phyloP scores from a whole-genome alignment of 2,113 vertebrate genomes.

The Pachypanchax playfairii region DNA sequence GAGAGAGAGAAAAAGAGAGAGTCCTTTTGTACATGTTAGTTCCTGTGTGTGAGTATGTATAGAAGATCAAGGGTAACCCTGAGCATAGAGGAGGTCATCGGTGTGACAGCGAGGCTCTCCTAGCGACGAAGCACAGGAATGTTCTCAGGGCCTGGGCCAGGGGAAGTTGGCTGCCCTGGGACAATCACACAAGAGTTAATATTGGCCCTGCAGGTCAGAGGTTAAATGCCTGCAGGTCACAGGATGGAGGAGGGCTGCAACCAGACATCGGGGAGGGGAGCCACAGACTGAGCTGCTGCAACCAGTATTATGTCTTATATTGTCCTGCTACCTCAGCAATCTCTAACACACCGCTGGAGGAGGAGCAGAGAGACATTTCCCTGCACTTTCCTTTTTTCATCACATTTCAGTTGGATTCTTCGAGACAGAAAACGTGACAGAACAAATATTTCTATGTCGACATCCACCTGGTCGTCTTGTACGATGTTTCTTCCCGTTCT shows the following conservation, averaged over 20 bases:
- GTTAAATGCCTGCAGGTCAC: conserved; percentile 77
- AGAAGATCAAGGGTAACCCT: conserved; percentile 75
- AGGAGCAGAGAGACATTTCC: neutral
- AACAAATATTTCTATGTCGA: neutral
- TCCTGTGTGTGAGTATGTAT: conserved; percentile 53
- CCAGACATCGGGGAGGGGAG: conserved; percentile 49
- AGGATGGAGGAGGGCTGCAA: conserved; percentile 66
- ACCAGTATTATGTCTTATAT: conserved; percentile 19
- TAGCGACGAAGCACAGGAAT: conserved; percentile 73
- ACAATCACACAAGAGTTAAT: conserved; percentile 80
- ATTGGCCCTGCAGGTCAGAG: conserved; percentile 74
- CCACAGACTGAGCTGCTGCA: conserved; percentile 28
- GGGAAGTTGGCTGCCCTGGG: conserved; percentile 72
- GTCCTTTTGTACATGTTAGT: conserved; percentile 40
- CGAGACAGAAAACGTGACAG: neutral
- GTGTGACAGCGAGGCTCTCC: conserved; percentile 70
- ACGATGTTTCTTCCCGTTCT: neutral
- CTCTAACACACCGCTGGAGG: conserved; percentile 14
- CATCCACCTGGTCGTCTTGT: neutral
- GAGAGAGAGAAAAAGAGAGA: conserved; percentile 24
- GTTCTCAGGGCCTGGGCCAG: conserved; percentile 75
- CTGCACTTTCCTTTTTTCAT: neutral
- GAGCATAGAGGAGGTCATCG: conserved; percentile 72
- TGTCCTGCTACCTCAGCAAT: conserved; percentile 47
- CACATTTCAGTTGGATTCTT: neutral